Conservation (phyloP, 2,888 invertebrate species). For the Drosophila mettleri region DNA sequence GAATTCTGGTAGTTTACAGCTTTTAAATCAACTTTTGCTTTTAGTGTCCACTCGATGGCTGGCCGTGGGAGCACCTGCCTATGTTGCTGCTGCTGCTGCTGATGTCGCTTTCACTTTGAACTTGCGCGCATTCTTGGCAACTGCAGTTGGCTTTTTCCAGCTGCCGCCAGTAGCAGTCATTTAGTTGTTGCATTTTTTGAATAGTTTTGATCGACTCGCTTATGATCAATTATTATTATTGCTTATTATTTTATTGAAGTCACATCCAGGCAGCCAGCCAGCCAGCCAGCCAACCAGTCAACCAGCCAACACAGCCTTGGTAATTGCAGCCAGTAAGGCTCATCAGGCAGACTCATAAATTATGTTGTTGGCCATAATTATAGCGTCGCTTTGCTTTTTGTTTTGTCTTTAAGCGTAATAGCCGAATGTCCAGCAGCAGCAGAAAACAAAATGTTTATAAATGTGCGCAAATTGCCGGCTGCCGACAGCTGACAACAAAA, state of each 20-base stretch:
- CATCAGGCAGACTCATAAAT: constrained; percentile 50
- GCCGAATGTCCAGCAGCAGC: constrained; percentile 19
- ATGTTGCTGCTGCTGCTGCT: neutral
- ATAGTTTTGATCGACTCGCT: constrained; percentile 42
- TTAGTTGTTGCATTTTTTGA: constrained; percentile 26
- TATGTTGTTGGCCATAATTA: constrained; percentile 61
- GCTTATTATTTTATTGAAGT: constrained; percentile 67
- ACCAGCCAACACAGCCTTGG: too few species aligned
- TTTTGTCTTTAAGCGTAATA: constrained; percentile 21
- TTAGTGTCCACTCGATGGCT: constrained; percentile 23
- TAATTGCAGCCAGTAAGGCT: constrained; percentile 10
- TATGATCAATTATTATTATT: constrained; percentile 59
- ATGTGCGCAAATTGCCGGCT: constrained; percentile 63
- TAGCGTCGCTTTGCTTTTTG: constrained; percentile 36
- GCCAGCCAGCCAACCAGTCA: neutral
- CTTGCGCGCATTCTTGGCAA: constrained; percentile 59
- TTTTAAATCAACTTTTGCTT: constrained; percentile 22
- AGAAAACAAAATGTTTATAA: constrained; percentile 47
- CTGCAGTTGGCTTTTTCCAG: constrained; percentile 47
- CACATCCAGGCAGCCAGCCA: constrained; percentile 20
- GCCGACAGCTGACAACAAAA: constrained; percentile 65
- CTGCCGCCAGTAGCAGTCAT: constrained; percentile 36
- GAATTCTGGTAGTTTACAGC: constrained; percentile 13
- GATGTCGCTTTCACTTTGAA: constrained; percentile 63
- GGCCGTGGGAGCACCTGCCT: constrained; percentile 21